phyloP scores from a whole-genome alignment of 2,888 invertebrate species.

The Muscina levida region DNA sequence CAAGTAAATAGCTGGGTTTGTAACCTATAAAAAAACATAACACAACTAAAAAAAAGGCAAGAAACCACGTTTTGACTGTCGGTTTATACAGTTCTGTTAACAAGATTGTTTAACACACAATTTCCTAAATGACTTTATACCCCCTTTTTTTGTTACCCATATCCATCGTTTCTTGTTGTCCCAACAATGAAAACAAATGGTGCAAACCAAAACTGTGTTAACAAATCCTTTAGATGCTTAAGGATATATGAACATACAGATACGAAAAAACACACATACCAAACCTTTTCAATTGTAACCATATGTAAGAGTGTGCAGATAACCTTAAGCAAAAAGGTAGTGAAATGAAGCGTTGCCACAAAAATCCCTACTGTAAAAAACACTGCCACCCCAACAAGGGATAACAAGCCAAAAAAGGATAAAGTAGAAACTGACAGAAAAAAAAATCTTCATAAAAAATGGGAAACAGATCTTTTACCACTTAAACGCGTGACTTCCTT shows the following conservation, averaged over 20 bases:
- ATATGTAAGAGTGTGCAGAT: conserved; percentile 33
- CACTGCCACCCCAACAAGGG: conserved; percentile 13
- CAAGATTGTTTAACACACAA: conserved; percentile 60
- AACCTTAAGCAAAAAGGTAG: conserved; percentile 5
- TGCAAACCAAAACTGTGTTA: conserved; percentile 62
- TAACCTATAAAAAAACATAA: too few relatives aligned
- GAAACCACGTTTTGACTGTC: neutral
- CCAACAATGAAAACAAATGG: conserved; percentile 63
- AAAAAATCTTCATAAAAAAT: conserved; percentile 8
- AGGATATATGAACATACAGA: conserved; percentile 34
- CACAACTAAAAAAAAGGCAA: neutral
- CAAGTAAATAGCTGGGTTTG: too few relatives aligned
- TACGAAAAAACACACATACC: conserved; percentile 2
- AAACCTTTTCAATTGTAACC: conserved; percentile 40
- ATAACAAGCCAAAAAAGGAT: conserved; percentile 21
- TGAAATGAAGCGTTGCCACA: conserved; percentile 18
- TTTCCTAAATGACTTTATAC: conserved; percentile 35
- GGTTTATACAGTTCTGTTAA: conserved; percentile 56
- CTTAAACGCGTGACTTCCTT: conserved; percentile 51
- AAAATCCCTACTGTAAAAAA: neutral
- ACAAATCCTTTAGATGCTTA: conserved; percentile 58
- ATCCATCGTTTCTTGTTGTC: neutral
- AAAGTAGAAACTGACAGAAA: neutral
- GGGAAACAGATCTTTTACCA: conserved; percentile 24
- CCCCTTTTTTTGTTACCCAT: conserved; percentile 16